Evolutionary conservation across 2,113 vertebrate species (phyloP).

Genomic region (Nothoprocta perdicaria): DNA sequence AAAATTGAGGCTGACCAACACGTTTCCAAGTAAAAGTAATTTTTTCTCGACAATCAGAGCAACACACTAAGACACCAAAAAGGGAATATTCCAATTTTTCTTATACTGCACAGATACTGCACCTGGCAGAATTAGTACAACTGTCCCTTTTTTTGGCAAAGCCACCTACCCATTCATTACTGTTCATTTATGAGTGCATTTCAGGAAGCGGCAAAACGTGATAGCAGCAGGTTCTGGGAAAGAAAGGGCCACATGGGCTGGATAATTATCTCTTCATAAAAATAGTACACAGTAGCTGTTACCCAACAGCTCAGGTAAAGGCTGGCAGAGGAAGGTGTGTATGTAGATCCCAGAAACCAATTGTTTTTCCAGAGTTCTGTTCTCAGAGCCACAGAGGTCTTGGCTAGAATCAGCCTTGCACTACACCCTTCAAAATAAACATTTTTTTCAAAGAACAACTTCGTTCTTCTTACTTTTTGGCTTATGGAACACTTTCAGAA

Average conservation of each 20-base stretch:
- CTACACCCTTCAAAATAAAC: neutral
- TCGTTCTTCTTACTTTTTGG: neutral
- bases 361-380: neutral
- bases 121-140: no score
- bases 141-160: neutral
- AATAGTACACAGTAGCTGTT: neutral
- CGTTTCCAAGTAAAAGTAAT: neutral
- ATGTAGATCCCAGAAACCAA: neutral
- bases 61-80: neutral
- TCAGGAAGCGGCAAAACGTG: neutral
- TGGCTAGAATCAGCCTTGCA: neutral
- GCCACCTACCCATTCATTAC: neutral
- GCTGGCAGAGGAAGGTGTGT: neutral
- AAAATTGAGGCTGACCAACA: neutral
- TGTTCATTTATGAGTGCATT: accelerated
- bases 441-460: neutral
- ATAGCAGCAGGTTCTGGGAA: accelerated
- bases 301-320: neutral
- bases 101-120: neutral
- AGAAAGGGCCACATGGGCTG: neutral
- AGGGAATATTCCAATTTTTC: accelerated
- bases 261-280: neutral
- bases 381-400: neutral
- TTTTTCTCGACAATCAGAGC: neutral
- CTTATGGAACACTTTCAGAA: neutral